Conservation (phyloP, 2,113 vertebrate genomes). For the Passerina amoena region DNA sequence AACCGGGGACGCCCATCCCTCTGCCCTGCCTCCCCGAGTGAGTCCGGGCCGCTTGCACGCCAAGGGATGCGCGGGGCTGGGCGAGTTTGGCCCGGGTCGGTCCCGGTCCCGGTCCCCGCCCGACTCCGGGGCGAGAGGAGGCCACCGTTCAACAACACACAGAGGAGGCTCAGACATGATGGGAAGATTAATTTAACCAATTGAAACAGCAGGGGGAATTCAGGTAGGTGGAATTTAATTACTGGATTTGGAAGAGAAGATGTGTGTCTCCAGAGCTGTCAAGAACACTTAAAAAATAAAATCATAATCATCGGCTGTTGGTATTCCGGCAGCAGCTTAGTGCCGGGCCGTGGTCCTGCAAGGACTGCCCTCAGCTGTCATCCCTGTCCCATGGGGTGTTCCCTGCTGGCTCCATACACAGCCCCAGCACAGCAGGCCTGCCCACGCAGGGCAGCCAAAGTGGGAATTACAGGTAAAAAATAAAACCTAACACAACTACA, state of each 20-base stretch:
- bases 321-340: neutral
- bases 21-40: neutral
- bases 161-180: slow-evolving; percentile 29
- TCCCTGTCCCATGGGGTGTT: neutral
- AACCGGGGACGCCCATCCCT: neutral
- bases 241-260: slow-evolving; percentile 49
- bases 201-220: slow-evolving; percentile 54
- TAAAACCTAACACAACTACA: no score
- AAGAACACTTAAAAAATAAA: slow-evolving; percentile 63
- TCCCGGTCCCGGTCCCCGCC: neutral
- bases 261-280: slow-evolving; percentile 42
- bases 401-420: neutral
- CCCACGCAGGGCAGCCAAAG: neutral
- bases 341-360: accelerated
- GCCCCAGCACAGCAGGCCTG: neutral
- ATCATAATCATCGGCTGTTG: slow-evolving; percentile 35
- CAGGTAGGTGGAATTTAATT: slow-evolving; percentile 62
- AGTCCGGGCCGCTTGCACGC: neutral
- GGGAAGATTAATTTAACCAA: slow-evolving; percentile 53
- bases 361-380: neutral
- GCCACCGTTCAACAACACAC: neutral
- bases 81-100: neutral
- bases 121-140: neutral
- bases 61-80: neutral
- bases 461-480: neutral